Base-by-base conservation (phyloP, 2,797 vertebrate genomes). In the Coilia nasus region DNA sequence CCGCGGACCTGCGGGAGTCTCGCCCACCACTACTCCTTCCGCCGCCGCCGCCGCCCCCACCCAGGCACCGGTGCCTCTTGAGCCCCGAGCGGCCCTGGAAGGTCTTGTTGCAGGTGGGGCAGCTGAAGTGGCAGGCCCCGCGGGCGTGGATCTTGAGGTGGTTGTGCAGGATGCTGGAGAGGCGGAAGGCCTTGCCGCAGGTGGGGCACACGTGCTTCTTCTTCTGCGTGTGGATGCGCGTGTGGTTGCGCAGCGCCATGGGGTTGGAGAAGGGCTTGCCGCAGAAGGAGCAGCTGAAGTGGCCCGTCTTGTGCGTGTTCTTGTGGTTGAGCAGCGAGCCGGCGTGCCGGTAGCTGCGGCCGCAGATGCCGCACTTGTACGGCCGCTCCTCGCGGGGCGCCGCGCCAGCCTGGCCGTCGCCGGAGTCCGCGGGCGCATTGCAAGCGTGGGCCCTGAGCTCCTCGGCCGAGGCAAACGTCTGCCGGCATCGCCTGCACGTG, bases 301-400 rank as follows among this genome's bases (percentile, higher is more conserved):
- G 88, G 31, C 96, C 96, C 0, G 95, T 96, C 88, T 95, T 95
- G 85, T 97, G 96, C 6, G 95, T 96, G 88, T 95, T 96, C 88
- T 96, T 97, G 93, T 98, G 96, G 89, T 97, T 97, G 25, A 96
- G 90, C 81, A 96, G 95, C 47, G 95, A 96, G 86, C 95, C 96
- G 0, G 95, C 95, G 0, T 96, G 97, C 31, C 95, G 95, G 89
- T 97, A 98, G 82, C 94, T 96, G 85, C 96, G 94, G 75, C 93
- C 94, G 86, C 97, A 97, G 31, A 95, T 92, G 91, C 93, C 93
- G 89, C 97, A 97, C 7, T 91, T 94, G 88, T 95, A 97, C 0
- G 94, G 93, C 0, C 93, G 93, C 83, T 94, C 93, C 88, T 96
- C 96, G 85, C 15, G 10, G 86, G 80, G 2, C 0, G 0, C 17